Conservation (phyloP, 2,113 vertebrate species). For the Scomber colias region DNA sequence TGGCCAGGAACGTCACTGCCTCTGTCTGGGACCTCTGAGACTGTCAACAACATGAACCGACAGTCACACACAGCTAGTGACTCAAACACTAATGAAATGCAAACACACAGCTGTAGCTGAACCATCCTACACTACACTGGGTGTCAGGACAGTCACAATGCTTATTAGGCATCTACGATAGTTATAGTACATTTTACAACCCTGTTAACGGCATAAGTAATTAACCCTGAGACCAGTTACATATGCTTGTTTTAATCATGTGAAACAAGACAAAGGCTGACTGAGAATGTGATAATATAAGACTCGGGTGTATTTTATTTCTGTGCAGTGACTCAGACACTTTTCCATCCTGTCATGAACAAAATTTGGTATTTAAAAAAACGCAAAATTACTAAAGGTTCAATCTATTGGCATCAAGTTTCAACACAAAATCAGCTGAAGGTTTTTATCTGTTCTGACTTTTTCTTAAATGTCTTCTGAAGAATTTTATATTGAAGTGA, state of each 20-base stretch:
- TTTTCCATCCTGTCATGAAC: not conserved
- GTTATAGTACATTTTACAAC: too few species aligned
- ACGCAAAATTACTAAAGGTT: not conserved
- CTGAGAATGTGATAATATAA: too few species aligned
- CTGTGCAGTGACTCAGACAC: not conserved
- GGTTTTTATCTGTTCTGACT: not conserved
- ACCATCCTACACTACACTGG: not conserved
- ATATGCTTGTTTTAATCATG: too few species aligned
- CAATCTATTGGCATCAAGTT: not conserved
- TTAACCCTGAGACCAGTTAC: too few species aligned
- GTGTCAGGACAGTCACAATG: not conserved
- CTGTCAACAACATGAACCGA: conserved; percentile 76
- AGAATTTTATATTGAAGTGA: not conserved
- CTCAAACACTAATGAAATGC: not conserved
- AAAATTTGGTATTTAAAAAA: too few species aligned
- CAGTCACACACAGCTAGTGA: conserved; percentile 8
- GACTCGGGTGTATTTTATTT: too few species aligned
- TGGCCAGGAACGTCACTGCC: conserved; percentile 97
- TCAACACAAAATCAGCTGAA: not conserved
- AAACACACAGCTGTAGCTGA: not conserved
- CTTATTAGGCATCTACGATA: too few species aligned
- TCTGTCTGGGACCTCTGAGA: conserved; percentile 98
- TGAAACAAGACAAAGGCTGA: too few species aligned
- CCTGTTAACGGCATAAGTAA: not conserved
- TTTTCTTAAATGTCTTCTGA: too few species aligned